A percentile compares a stretch with the other conserved stretches of the same genome.
phyloP scores from a whole-genome alignment of 2,113 vertebrate species.

The Tragelaphus scriptus region DNA sequence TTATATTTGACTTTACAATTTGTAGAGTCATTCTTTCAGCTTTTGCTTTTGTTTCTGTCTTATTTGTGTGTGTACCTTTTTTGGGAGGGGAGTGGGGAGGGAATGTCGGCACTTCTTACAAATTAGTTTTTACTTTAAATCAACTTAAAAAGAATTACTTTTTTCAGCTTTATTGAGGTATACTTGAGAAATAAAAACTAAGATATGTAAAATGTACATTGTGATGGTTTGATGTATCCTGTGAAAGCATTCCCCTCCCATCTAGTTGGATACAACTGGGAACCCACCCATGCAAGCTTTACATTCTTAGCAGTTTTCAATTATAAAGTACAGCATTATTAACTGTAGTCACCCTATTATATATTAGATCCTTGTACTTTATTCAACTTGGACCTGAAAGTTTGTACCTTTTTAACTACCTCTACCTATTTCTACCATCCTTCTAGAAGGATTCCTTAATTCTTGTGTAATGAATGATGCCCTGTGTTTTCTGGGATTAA shows the following conservation, averaged over 20 bases:
- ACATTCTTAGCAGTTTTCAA: neutral
- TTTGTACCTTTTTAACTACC: neutral
- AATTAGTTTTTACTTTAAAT: conserved; percentile 18
- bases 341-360: neutral
- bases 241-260: neutral
- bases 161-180: neutral
- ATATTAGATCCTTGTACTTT: neutral
- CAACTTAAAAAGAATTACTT: neutral
- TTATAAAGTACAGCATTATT: neutral
- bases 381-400: neutral
- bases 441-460: neutral
- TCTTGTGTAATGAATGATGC: neutral
- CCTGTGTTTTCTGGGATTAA: neutral
- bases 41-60: neutral
- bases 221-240: neutral
- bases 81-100: accelerated
- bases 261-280: neutral
- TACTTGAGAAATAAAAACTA: neutral
- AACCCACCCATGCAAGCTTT: neutral
- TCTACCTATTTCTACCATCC: neutral
- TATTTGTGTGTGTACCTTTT: neutral
- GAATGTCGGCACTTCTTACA: neutral
- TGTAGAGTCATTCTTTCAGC: neutral
- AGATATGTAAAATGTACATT: neutral
- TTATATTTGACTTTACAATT: neutral